Evolutionary conservation across 2,797 vertebrate species (phyloP).

Genomic region (Siniperca scherzeri): DNA sequence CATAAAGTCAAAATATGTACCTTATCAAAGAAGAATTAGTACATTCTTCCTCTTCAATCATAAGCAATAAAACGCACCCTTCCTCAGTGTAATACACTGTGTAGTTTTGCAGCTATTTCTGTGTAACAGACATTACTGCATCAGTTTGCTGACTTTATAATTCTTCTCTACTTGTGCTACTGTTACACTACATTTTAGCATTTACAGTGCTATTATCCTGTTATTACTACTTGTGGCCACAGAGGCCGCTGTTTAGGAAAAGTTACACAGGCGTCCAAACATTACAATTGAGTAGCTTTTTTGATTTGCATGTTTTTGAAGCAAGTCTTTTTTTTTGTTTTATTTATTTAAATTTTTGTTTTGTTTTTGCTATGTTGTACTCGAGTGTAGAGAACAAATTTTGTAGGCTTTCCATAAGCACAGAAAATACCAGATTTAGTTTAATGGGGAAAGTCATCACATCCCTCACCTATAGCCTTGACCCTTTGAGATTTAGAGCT

Average conservation of each 20-base stretch:
- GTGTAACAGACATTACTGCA: not conserved
- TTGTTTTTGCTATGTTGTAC: not conserved
- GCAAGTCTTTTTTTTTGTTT: not conserved
- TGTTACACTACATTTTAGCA: not conserved
- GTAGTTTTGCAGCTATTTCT: not conserved
- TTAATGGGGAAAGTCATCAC: constrained; percentile 9
- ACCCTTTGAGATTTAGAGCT: constrained; percentile 8
- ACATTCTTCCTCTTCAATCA: not conserved
- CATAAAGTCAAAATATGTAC: not conserved
- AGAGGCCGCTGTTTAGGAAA: not conserved
- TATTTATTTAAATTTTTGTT: not conserved
- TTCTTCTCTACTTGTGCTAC: not conserved
- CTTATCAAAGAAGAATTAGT: not conserved
- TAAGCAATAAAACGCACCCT: not conserved
- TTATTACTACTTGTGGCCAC: not conserved
- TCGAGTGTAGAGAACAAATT: not conserved
- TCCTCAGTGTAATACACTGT: not conserved
- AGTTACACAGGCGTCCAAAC: not conserved
- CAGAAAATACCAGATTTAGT: not conserved
- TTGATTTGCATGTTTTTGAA: not conserved
- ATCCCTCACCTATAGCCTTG: constrained; percentile 7
- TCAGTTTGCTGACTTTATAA: not conserved
- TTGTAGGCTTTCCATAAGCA: not conserved
- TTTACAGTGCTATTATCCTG: not conserved
- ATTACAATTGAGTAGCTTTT: not conserved